Evolutionary conservation across 1,140 invertebrate species (phyloP), one percentile per base, ranked within the genome.

Genomic region (Antheraea pernyi): DNA sequence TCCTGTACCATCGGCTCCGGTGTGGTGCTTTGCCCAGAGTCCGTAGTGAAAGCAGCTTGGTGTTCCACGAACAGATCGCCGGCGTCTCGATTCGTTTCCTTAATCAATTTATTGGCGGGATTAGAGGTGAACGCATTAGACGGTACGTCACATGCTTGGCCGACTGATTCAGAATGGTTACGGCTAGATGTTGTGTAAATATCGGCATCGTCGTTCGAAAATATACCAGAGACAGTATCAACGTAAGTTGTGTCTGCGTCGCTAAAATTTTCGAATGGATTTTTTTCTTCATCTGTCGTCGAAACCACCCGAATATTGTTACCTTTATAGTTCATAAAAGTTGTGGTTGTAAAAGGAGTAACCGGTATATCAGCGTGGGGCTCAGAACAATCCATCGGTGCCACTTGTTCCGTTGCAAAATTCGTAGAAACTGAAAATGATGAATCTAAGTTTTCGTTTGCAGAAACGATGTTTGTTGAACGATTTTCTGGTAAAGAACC

Each of bases 301-400:
- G 0, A 39, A 60, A 36, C 48, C 5, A 59, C 37, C 39, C 78
- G 68, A 39, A 78, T 72, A 30, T 74, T 76, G 9, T 81, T 70
- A 62, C 81, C 78, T 19, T 68, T 65, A 0, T 72, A 70, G 59
- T 86, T 82, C 7, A 76, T 74, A 72, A 89, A 87, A 9, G 87
- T 85, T 8, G 86, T 87, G 18, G 79, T 78, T n/a, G 80, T 77
- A 59, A 71, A 70, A 19, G 77, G 67, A 36, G 71, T 3, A 58
- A 67, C 59, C 0, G 70, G 60, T 16, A 71, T 63, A 36, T 86
- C 79, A 22, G 64, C 66, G 7, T 74, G 61, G 0, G 82, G 77
- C 70, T 91, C 89, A 2, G 85, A 83, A 64, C 83, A 88, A 69
- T 91, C 88, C 90, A 90, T 92, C 5, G 84, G 81, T 7, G 79